Conservation (phyloP, 2,888 invertebrate genomes). For the Blomia tropicalis region DNA sequence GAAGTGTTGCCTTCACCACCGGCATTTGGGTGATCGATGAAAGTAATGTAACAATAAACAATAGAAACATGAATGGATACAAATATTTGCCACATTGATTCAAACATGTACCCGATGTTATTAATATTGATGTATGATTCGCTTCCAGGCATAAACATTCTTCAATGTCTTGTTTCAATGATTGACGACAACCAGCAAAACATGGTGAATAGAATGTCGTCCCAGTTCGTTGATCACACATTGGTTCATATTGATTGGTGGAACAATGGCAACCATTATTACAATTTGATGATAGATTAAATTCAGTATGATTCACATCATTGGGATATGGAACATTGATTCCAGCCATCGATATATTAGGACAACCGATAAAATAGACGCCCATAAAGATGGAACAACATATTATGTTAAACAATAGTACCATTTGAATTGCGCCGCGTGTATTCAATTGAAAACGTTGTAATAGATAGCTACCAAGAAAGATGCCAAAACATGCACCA, state of each 20-base stretch:
- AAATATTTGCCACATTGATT: no score
- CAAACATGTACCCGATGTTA: no score
- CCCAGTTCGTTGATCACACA: slow-evolving; percentile 39
- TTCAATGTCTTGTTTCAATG: slow-evolving; percentile 20
- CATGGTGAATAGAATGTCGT: slow-evolving; percentile 42
- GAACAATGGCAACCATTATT: slow-evolving; percentile 78
- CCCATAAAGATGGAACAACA: slow-evolving; percentile 70
- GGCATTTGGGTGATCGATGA: slow-evolving; percentile 94
- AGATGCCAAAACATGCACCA: slow-evolving; percentile 84
- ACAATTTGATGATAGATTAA: slow-evolving; percentile 73
- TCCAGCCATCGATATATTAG: slow-evolving; percentile 86
- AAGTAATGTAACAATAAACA: slow-evolving; percentile 86
- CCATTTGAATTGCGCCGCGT: slow-evolving; percentile 76
- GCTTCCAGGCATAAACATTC: no score
- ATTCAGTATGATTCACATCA: slow-evolving; percentile 35
- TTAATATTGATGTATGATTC: no score
- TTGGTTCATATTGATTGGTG: slow-evolving; percentile 37
- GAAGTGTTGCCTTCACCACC: slow-evolving; percentile 76
- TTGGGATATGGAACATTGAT: slow-evolving; percentile 78
- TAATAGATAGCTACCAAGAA: slow-evolving; percentile 74
- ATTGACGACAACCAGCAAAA: slow-evolving; percentile 38
- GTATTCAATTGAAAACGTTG: slow-evolving; percentile 74
- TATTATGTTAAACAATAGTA: slow-evolving; percentile 67
- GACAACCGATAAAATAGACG: slow-evolving; percentile 79
- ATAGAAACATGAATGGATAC: slow-evolving; percentile 77